Base-by-base conservation (phyloP, 2,113 vertebrate genomes). In the Apteryx owenii region DNA sequence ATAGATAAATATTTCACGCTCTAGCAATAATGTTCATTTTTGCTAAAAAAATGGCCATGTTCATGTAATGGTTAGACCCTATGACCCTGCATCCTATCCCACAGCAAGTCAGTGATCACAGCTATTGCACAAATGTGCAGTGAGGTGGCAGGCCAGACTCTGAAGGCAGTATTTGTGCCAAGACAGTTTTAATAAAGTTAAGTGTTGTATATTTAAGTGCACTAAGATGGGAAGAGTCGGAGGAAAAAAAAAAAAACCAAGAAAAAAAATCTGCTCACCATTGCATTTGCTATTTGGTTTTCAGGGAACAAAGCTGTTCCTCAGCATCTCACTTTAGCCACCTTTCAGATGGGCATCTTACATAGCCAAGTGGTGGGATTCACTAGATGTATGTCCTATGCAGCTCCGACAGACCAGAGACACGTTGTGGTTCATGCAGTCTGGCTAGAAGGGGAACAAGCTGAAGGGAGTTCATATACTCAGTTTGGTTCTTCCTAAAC, bases 301-400 rank as follows among this genome's bases (percentile, higher is more conserved):
- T 61, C 10, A 62, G 21, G 12, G 11, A 79, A 46, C 65, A 26
- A 75, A 84, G 6, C 1, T 18, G 62, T 62, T 83, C 8, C 26
- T 1, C 14, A 38, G 22, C 1, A 4, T 64, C 56, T 89, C 2
- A 0, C 2, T 85, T 82, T 8, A 40, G 8, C 31, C 48, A 5
- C 10, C 14, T 84, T 84, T 68, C 33, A 56, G 77, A 81, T 75
- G 1, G 81, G 2, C 8, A 38, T 20, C 61, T 50, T 44, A 88
- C 84, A 60, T 14, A 72, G 18, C 5, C 64, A 42, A 81, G 12
- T 22, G 50, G 56, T n/a, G 22, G 19, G 21, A 64, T 64, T 89
- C 29, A 38, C 79, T 87, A 46, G 66, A 81, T 46, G 2, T n/a
- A 12, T 46, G 19, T 71, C 16, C 13, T 54, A 48, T 38, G 36